A percentile compares a stretch with the other conserved stretches of the same genome.
These are phyloP conservation scores for Pogonomyrmex barbatus DNA, from an alignment of 1,140 invertebrate genomes.

Conservation along the genomic window DNA sequence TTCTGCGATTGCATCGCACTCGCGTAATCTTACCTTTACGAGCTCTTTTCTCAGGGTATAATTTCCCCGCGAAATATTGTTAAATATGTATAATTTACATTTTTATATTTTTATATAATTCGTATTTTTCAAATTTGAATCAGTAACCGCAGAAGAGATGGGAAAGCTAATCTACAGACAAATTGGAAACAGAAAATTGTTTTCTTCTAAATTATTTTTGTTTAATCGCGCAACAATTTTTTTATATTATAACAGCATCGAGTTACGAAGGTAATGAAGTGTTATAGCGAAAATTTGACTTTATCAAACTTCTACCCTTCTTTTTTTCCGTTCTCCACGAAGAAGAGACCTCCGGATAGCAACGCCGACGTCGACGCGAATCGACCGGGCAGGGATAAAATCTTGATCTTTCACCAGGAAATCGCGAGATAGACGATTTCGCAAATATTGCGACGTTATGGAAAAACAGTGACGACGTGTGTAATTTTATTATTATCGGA, in stretches of 20 bases:
- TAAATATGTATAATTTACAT: not conserved
- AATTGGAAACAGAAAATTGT: not conserved
- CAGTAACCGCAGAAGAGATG: not conserved
- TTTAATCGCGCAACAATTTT: too few species aligned
- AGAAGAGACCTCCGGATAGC: not conserved
- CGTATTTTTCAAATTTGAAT: not conserved
- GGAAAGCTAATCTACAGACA: not conserved
- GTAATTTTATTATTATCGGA: conserved; percentile 37
- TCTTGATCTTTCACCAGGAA: not conserved
- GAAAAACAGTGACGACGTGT: conserved; percentile 5
- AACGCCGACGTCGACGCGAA: not conserved
- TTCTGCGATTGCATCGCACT: conserved; percentile 5
- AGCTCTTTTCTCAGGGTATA: not conserved
- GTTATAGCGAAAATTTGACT: not conserved
- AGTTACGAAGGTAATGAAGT: not conserved
- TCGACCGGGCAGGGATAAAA: not conserved
- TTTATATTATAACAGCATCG: not conserved
- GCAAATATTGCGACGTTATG: not conserved
- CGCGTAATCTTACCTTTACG: conserved; percentile 40
- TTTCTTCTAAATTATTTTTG: not conserved
- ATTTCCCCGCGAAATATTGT: not conserved
- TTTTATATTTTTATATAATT: too few species aligned
- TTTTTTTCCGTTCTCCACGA: not conserved
- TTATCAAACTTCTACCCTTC: not conserved
- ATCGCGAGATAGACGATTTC: not conserved